These are phyloP conservation scores for Sinocyclocheilus anshuiensis DNA, from an alignment of 2,113 vertebrate species.

Conservation along the genomic window DNA sequence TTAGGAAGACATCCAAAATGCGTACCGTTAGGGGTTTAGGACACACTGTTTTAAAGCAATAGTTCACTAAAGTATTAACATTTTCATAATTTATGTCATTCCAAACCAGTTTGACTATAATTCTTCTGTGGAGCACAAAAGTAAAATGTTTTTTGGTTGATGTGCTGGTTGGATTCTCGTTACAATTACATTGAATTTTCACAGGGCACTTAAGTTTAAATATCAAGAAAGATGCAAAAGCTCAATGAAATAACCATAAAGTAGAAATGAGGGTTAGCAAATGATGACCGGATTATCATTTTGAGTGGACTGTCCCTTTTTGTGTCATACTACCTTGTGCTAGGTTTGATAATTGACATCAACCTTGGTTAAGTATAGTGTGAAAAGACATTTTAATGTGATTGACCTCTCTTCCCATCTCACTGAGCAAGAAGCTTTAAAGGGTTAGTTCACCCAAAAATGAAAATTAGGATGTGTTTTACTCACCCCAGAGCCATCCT, in stretches of 20 bases:
- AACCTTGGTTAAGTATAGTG: not conserved
- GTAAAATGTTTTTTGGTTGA: not conserved
- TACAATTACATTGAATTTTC: not conserved
- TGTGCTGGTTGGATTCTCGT: not conserved
- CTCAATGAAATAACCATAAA: not conserved
- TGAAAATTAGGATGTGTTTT: too few species aligned
- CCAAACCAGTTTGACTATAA: not conserved
- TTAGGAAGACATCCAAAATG: slow-evolving; percentile 13
- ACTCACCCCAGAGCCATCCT: too few species aligned
- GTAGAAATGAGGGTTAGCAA: not conserved
- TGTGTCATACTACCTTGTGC: not conserved
- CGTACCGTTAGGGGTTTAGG: not conserved
- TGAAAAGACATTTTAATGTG: slow-evolving; percentile 15
- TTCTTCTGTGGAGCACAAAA: not conserved
- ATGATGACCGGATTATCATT: not conserved
- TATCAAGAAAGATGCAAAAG: not conserved
- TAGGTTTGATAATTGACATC: not conserved
- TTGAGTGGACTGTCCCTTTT: not conserved
- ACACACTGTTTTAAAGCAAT: not conserved
- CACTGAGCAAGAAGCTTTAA: not conserved
- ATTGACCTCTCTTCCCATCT: slow-evolving; percentile 9
- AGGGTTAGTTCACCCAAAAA: too few species aligned
- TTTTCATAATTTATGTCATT: slow-evolving; percentile 1
- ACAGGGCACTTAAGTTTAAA: not conserved
- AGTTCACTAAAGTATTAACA: not conserved